These are phyloP conservation scores for Tor tambroides DNA, from an alignment of 2,113 vertebrate genomes.

Conservation along the genomic window DNA sequence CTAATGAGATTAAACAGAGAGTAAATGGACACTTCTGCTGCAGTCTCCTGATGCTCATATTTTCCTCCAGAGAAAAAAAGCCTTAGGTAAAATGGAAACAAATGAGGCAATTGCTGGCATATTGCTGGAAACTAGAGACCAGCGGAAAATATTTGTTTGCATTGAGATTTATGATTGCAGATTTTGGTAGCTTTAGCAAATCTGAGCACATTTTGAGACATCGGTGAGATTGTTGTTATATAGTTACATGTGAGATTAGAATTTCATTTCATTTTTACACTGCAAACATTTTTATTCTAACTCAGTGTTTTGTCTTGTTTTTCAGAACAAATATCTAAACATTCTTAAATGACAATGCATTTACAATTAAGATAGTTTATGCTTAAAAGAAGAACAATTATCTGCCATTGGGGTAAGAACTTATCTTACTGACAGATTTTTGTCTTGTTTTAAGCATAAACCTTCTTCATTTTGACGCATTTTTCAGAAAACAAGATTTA, in stretches of 20 bases:
- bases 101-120: slow-evolving; percentile 3
- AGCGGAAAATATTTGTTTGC: not conserved
- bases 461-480: too few relatives aligned
- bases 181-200: not conserved
- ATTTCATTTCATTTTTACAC: too few relatives aligned
- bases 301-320: too few relatives aligned
- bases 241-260: not conserved
- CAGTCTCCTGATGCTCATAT: not conserved
- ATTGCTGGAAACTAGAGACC: not conserved
- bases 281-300: too few relatives aligned
- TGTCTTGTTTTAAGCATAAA: too few relatives aligned
- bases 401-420: too few relatives aligned
- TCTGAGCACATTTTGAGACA: not conserved
- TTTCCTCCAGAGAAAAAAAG: slow-evolving; percentile 15
- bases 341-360: too few relatives aligned
- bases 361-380: too few relatives aligned
- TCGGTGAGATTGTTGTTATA: not conserved
- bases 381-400: too few relatives aligned
- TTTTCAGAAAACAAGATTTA: too few relatives aligned
- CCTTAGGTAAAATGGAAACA: slow-evolving; percentile 21
- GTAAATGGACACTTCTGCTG: not conserved
- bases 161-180: not conserved
- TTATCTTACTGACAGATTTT: too few relatives aligned
- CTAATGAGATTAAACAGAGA: not conserved
- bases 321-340: too few relatives aligned